These are phyloP conservation scores for Ganaspis sp. DNA, from an alignment of 1,140 invertebrate species.

Conservation along the genomic window DNA sequence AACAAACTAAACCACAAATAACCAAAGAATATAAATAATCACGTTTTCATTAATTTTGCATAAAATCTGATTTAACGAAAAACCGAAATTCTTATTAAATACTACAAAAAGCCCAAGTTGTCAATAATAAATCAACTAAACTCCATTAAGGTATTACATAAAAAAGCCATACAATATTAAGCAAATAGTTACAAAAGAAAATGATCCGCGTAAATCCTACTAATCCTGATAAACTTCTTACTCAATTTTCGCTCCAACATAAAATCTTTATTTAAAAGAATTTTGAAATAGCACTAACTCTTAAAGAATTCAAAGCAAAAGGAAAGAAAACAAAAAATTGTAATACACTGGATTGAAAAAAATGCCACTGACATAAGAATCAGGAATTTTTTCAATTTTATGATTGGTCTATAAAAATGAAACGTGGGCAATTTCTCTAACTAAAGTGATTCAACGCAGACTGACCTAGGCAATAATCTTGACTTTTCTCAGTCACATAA, in stretches of 20 bases:
- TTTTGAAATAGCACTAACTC: no score
- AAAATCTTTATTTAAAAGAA: neutral
- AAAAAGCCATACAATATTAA: neutral
- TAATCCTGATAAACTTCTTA: neutral
- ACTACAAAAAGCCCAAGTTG: no score
- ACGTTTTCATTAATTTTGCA: no score
- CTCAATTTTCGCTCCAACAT: no score
- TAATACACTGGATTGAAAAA: no score
- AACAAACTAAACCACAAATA: no score
- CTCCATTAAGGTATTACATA: neutral
- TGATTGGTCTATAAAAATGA: conserved; percentile 1
- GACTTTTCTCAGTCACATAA: neutral
- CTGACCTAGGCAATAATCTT: neutral
- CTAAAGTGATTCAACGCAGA: neutral
- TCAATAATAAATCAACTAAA: neutral
- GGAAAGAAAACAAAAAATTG: neutral
- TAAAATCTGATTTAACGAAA: no score
- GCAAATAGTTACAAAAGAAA: conserved; percentile 15
- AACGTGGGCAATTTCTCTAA: neutral
- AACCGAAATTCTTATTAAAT: no score
- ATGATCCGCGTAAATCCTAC: neutral
- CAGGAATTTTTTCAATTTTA: no score
- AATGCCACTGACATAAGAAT: no score
- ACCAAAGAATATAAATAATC: no score
- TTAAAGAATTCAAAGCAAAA: no score